These are phyloP conservation scores for Melanophora roralis DNA, from an alignment of 2,888 invertebrate species.

Conservation along the genomic window DNA sequence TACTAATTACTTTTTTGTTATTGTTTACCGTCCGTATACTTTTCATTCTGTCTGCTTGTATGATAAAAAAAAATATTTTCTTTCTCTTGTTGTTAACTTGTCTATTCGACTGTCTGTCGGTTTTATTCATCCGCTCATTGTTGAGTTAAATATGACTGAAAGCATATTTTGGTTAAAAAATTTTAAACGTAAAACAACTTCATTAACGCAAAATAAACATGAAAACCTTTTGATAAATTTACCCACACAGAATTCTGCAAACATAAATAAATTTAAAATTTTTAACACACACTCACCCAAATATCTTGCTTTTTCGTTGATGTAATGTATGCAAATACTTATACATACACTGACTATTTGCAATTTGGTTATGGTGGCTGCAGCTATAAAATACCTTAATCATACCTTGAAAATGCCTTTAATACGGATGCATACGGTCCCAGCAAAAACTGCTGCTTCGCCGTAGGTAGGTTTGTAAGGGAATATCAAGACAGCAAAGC, in stretches of 20 bases:
- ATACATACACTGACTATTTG: constrained; percentile 1
- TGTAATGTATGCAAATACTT: background rate
- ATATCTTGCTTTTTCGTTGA: no score
- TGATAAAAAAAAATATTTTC: background rate
- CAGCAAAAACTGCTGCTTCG: no score
- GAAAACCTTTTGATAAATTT: constrained; percentile 58
- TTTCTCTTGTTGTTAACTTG: constrained; percentile 28
- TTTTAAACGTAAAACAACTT: constrained; percentile 61
- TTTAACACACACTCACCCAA: background rate
- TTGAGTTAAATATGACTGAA: constrained; percentile 50
- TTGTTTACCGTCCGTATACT: constrained; percentile 41
- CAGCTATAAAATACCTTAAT: constrained; percentile 31
- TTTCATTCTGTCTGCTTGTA: background rate
- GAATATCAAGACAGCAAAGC: no score
- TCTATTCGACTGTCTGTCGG: constrained; percentile 40
- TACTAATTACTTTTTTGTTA: constrained; percentile 62
- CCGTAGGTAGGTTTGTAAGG: no score
- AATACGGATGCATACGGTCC: constrained; percentile 22
- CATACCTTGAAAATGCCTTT: constrained; percentile 33
- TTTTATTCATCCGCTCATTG: constrained; percentile 39
- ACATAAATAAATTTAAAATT: no score
- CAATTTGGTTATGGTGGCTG: background rate
- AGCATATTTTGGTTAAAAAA: constrained; percentile 52
- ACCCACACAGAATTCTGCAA: no score
- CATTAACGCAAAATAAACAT: constrained; percentile 63